Conservation (phyloP, 30 jellyfish, hydroid and myxozoan genomes). For the Chironex yamaguchii region DNA sequence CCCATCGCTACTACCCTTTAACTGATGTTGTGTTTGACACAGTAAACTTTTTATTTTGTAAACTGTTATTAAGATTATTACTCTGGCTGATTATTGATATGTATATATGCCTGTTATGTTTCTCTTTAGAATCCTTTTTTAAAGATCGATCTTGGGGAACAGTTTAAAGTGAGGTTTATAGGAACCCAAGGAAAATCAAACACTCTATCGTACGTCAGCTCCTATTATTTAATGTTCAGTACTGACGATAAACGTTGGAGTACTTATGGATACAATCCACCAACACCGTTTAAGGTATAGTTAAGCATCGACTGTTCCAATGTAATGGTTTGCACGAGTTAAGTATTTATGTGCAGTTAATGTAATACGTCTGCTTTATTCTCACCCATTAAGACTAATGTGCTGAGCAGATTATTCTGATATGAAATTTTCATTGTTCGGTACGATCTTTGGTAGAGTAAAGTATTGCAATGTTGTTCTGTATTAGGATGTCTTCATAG, state of each 20-base stretch:
- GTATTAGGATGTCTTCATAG: no score
- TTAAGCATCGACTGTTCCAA: neutral
- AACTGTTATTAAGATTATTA: neutral
- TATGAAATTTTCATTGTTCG: no score
- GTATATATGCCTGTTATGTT: neutral
- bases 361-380: no score
- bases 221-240: slow-evolving; percentile 68
- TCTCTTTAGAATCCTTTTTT: slow-evolving; percentile 80
- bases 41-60: neutral
- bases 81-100: neutral
- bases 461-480: no score
- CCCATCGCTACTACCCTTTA: no score
- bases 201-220: slow-evolving; percentile 59
- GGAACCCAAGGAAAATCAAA: slow-evolving; percentile 84
- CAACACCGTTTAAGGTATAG: slow-evolving; percentile 25
- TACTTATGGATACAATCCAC: slow-evolving; percentile 86
- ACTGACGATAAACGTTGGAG: slow-evolving; percentile 90
- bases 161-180: slow-evolving; percentile 55
- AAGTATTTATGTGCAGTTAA: no score
- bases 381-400: no score
- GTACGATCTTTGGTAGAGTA: no score
- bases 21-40: no score
- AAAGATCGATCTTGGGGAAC: slow-evolving; percentile 85
- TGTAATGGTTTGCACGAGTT: no score
- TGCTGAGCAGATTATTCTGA: no score